These are phyloP conservation scores for Erpetoichthys calabaricus DNA, from an alignment of 2,797 vertebrate genomes.

Conservation along the genomic window DNA sequence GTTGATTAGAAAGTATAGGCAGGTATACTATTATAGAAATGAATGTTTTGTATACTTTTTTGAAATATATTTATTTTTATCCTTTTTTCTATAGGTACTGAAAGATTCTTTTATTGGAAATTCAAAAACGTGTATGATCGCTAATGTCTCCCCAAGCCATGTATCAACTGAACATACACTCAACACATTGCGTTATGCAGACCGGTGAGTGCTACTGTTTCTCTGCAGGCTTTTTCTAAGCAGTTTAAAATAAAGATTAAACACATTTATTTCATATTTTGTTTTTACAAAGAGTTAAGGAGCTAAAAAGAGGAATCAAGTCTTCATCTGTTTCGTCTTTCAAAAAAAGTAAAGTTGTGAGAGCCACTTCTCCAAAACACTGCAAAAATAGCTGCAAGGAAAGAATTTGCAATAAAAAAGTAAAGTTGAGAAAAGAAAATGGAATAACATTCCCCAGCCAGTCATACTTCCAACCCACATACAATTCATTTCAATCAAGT, in stretches of 20 bases:
- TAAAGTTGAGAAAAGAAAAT: conserved; percentile 34
- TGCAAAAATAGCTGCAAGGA: conserved; percentile 37
- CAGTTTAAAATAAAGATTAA: not conserved
- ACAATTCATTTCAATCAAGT: conserved; percentile 12
- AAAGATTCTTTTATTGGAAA: conserved; percentile 82
- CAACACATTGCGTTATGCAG: conserved; percentile 78
- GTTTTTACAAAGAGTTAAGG: conserved; percentile 63
- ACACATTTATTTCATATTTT: not conserved
- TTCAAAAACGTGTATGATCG: conserved; percentile 87
- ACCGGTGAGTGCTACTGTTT: conserved; percentile 53
- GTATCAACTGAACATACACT: conserved; percentile 74
- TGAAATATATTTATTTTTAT: conserved; percentile 6
- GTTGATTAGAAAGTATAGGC: too few species aligned
- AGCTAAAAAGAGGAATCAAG: conserved; percentile 56
- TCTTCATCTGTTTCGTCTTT: conserved; percentile 21
- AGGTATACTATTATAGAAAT: too few species aligned
- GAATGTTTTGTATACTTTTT: not conserved
- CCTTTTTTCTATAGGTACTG: conserved; percentile 51
- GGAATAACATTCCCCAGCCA: conserved; percentile 17
- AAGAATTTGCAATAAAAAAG: conserved; percentile 60
- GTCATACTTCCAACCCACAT: conserved; percentile 24
- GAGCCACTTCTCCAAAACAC: conserved; percentile 41
- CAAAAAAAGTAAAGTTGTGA: conserved; percentile 26
- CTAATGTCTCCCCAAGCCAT: conserved; percentile 78
- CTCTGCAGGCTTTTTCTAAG: conserved; percentile 1